A percentile compares a stretch with the other conserved stretches of the same genome.
phyloP scores from a whole-genome alignment of 2,797 vertebrate species.

The Dermochelys coriacea region DNA sequence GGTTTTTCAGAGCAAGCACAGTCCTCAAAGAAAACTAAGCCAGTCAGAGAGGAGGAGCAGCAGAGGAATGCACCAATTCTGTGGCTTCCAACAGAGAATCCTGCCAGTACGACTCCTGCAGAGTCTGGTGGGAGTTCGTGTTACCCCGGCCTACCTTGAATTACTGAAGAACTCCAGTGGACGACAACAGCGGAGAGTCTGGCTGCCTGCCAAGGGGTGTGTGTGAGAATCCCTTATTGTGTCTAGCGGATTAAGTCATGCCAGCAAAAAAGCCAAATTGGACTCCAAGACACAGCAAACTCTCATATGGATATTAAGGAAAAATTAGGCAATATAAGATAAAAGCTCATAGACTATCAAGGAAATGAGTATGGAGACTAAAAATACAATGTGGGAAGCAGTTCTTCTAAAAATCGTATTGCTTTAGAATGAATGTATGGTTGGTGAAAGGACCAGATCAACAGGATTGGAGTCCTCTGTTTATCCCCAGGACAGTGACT shows the following conservation, averaged over 20 bases:
- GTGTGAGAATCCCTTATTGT: background rate
- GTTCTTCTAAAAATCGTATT: background rate
- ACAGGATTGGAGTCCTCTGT: fast-evolving
- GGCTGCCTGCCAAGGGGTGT: background rate
- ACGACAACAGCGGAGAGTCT: background rate
- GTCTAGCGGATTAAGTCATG: background rate
- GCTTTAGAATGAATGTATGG: background rate
- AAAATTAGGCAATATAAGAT: background rate
- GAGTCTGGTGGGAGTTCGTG: background rate
- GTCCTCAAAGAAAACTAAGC: background rate
- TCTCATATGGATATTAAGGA: background rate
- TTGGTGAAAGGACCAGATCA: background rate
- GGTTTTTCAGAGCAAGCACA: background rate
- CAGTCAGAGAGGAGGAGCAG: background rate
- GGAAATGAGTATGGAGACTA: background rate
- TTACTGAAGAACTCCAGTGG: background rate
- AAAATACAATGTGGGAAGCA: background rate
- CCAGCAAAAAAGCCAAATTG: background rate
- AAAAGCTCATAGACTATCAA: background rate
- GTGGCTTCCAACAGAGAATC: background rate
- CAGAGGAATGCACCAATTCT: background rate
- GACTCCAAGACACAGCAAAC: background rate
- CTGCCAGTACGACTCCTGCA: background rate
- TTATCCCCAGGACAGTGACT: background rate
- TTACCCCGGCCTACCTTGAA: background rate